Base-by-base conservation (phyloP, 2,797 vertebrate genomes). In the Garrulus glandarius region DNA sequence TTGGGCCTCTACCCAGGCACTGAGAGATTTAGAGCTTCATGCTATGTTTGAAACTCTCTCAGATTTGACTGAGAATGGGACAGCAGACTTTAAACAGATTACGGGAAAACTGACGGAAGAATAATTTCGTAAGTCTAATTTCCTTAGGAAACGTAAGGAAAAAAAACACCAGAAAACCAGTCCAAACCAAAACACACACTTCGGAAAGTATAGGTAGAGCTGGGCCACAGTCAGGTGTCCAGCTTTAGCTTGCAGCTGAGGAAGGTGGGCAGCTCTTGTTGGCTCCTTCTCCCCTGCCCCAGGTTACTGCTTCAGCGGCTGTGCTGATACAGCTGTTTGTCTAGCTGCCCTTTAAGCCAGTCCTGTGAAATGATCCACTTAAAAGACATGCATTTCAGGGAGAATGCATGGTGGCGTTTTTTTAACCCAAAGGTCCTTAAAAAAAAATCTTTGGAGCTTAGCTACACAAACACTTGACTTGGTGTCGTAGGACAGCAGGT, bases 301-400 rank as follows among this genome's bases (percentile, higher is more conserved):
- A 68, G 44, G 56, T 92, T 92, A 60, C 72, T 78, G 90, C 91
- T 92, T 67, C 81, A 77, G 56, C 0, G 9, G 32, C 74, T 67
- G 29, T 88, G 93, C 88, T 96, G 96, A 80, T 88, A 64, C 79
- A 88, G 85, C 95, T 91, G 81, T 76, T 92, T 87, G 52, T 56
- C 32, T 72, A 39, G 81, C 91, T 93, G 84, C 71, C 91, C 84
- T 93, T 93, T 95, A 87, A 74, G 57, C 75, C 30, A 63, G 32
- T 68, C 71, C 64, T 74, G 71, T 94, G 84, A 95, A 92, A 87
- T 80, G 74, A 92, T 92, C 72, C 86, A 88, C 70, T 86, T 83
- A 55, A 79, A 82, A 91, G 32, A 69, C 2, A 0, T 76, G 59
- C 26, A 37, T 93, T 89, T 87, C 71, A 69, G 49, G 52, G 72